phyloP scores from a whole-genome alignment of 2,888 invertebrate genomes.

The Xanthorhoe spadicearia region DNA sequence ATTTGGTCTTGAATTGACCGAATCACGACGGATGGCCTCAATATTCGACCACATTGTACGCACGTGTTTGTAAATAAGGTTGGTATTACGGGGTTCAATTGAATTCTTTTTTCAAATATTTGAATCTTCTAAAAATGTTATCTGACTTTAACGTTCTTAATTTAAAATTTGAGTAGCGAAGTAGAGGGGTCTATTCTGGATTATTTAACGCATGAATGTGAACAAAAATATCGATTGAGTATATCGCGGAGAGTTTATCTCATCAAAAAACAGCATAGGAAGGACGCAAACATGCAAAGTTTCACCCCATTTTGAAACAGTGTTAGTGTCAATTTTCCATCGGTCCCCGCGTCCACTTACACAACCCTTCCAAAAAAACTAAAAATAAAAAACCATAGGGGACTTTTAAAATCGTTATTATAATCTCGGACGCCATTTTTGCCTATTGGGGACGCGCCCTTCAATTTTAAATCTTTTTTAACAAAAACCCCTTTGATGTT shows the following conservation, averaged over 20 bases:
- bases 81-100: conserved; percentile 19
- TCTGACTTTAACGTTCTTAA: background rate
- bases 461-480: conserved; percentile 81
- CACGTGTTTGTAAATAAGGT: conserved; percentile 18
- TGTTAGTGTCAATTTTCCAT: conserved; percentile 77
- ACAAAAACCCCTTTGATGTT: conserved; percentile 83
- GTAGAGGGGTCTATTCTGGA: background rate
- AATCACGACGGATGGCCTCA: conserved; percentile 57
- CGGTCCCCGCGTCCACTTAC: conserved; percentile 77
- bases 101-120: conserved; percentile 14
- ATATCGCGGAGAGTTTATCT: conserved; percentile 36
- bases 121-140: background rate
- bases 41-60: conserved; percentile 41
- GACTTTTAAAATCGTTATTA: conserved; percentile 84
- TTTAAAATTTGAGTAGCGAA: background rate
- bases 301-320: conserved; percentile 73
- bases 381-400: conserved; percentile 70
- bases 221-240: conserved; percentile 27
- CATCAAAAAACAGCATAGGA: conserved; percentile 39
- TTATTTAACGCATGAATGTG: background rate
- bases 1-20: conserved; percentile 76
- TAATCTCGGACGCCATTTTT: conserved; percentile 84
- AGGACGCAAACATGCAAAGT: conserved; percentile 60
- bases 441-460: conserved; percentile 78
- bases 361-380: conserved; percentile 73